Evolutionary conservation across 1,140 invertebrate genomes (phyloP), one percentile per base, ranked within the genome.

Genomic region (Achatina immaculata): DNA sequence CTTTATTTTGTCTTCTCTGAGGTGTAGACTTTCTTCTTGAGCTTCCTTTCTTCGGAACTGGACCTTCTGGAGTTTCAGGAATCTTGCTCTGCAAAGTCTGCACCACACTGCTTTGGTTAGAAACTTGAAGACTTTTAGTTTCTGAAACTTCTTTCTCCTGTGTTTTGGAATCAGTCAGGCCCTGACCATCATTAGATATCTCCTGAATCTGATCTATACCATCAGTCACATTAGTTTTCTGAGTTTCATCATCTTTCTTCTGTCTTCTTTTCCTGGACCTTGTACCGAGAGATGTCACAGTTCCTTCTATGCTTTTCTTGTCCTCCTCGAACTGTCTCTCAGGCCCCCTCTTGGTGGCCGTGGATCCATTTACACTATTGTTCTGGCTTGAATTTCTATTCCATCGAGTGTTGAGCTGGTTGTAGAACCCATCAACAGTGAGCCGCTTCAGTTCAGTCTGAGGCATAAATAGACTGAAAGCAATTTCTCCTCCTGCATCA

Each of bases 1-100:
- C 45, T 55, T 78, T 79, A 73, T 81, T 36, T 43, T 81, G 72
- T 68, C 80, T 58, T 48, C 78, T 51, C 71, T 79, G 77, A 58
- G 76, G 69, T 34, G 42, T 51, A 55, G 68, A 80, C 68, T 83
- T 58, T 62, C 78, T 80, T 62, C 78, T 11, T 19, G 78, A 80
- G 68, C 66, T 80, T 14, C 68, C 68, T 45, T 40, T 69, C 34
- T 76, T 76, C n/a, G 43, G n/a, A 34, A 34, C 28, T 42, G 6
- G 68, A 28, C 36, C 36, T 42, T 62, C 58, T 6, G 7, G 3
- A 62, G 51, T 21, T 21, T 62, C 4, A 31, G 28, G 16, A 31
- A 6, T 2, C 3, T 62, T 62, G 58, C 6, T 19, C 31, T 62
- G n/a, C 7, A 28, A 31, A 19, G 4, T 62, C 6, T 6, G n/a